These are phyloP conservation scores for Cremastobaeus sp. DNA, from an alignment of 2,888 invertebrate species.

Conservation along the genomic window DNA sequence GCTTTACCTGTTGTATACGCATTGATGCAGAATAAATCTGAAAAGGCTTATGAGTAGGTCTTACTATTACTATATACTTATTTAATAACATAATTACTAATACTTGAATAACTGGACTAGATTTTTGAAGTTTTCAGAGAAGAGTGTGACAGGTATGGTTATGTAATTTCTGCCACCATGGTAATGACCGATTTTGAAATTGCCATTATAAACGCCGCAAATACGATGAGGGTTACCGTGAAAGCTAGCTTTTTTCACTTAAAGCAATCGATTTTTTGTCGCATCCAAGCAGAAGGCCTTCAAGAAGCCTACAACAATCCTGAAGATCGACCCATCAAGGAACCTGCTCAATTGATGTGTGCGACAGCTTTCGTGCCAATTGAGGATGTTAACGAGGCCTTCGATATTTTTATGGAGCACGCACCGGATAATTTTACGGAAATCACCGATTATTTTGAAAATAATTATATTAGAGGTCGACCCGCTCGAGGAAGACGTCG, in stretches of 20 bases:
- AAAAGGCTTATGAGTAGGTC: too few relatives aligned
- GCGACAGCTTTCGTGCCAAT: constrained; percentile 6
- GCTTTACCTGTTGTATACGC: too few relatives aligned
- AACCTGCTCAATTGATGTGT: constrained; percentile 7
- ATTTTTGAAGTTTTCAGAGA: constrained; percentile 1
- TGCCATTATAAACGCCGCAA: neutral
- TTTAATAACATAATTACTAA: too few relatives aligned
- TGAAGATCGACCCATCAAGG: constrained; percentile 4
- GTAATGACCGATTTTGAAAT: too few relatives aligned
- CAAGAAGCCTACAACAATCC: constrained; percentile 8
- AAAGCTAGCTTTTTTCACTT: constrained; percentile 11
- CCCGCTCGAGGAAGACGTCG: constrained; percentile 4
- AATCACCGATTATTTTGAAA: constrained; percentile 7
- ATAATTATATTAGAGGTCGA: constrained; percentile 6
- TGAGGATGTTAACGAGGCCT: constrained; percentile 7
- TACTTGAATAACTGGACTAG: too few relatives aligned
- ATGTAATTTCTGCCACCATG: constrained; percentile 1
- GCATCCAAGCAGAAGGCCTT: constrained; percentile 7
- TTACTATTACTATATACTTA: constrained; percentile 6
- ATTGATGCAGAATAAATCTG: too few relatives aligned
- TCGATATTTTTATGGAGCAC: constrained; percentile 11
- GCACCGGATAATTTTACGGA: constrained; percentile 8
- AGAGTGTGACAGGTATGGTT: constrained; percentile 2
- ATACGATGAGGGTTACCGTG: constrained; percentile 1
- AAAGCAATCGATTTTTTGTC: constrained; percentile 11